Evolutionary conservation across 37 sponge, comb jelly and placozoan species (phyloP), one percentile per base, ranked within the genome.

Genomic region (Halichondria panicea): DNA sequence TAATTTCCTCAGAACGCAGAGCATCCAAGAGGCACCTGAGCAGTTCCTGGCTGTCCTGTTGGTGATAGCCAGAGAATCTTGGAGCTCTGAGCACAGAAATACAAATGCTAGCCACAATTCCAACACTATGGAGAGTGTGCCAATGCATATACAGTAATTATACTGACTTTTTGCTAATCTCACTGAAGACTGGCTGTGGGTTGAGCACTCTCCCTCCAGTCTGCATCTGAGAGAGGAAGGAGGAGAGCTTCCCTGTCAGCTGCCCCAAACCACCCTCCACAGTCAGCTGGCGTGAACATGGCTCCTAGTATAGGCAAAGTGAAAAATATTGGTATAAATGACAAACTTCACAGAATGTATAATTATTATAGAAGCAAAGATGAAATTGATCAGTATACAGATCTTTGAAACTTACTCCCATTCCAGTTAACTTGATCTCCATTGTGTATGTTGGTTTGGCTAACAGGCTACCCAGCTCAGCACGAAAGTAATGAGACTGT

Each of bases 31-130:
- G 78, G 62, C 84, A 87, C 28, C 91, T 65, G 39, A 96, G 72
- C 55, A 96, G 56, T 71, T 96, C 97, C 28, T 96, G 97, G 55
- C 97, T 96, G 75, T 96, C 97, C 56, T 96, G 97, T 52, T 96
- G 97, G 19, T 74, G 76, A 36, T 66, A 83, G 32, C 92, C 67
- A 46, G 77, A 33, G 78, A 94, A 94, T 28, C 79, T 62, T 11
- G 79, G 76, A 0, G 87, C 88, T 52, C 95, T 94, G 57, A 21
- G 41, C 18, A 22, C 0, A 18, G 50, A 48, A 48, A 48, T 13
- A 48, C 50, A 48, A 48, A 48, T 48, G 13, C 13, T 18, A 48
- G 50, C 13, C 13, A 48, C 50, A 48, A 48, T 11, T 19, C 15
- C 52, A 48, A 3, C n/a, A n/a, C n/a, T n/a, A n/a, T n/a, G n/a